These are phyloP conservation scores for Jacana jacana DNA, from an alignment of 2,113 vertebrate genomes.

Conservation along the genomic window DNA sequence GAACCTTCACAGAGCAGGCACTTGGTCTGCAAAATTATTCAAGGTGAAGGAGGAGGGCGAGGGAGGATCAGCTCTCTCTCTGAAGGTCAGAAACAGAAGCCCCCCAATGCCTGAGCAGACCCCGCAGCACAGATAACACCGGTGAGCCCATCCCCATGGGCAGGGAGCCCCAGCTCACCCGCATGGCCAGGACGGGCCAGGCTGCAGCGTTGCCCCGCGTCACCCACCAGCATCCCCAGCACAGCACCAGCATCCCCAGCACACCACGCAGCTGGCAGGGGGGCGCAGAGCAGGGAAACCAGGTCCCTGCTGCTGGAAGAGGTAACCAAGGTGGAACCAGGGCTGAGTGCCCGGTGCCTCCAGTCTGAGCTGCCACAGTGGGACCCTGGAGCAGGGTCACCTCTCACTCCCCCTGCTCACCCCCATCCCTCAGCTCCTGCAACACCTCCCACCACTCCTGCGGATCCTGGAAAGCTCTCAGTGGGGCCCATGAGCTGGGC, in stretches of 20 bases:
- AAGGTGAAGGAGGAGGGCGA: not conserved
- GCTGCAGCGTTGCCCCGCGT: accelerated
- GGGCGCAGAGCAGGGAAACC: not conserved
- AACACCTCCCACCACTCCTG: not conserved
- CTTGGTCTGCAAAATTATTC: not conserved
- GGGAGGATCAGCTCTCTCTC: not conserved
- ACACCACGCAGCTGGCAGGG: accelerated
- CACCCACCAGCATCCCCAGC: not conserved
- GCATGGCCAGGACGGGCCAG: not conserved
- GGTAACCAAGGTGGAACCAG: accelerated
- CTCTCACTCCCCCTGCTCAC: too few species aligned
- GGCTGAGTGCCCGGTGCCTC: not conserved
- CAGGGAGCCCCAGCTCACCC: not conserved
- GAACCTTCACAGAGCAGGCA: not conserved
- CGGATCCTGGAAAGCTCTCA: not conserved
- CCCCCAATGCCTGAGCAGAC: not conserved
- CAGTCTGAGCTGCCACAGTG: accelerated
- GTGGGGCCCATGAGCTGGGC: accelerated
- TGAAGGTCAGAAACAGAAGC: not conserved
- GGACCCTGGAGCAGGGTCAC: not conserved
- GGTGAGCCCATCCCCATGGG: accelerated
- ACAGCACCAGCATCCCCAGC: not conserved
- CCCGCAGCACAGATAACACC: too few species aligned
- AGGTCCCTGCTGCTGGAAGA: not conserved
- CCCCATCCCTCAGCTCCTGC: not conserved